Evolutionary conservation across 2,113 vertebrate genomes (phyloP).

Genomic region (Prunella fulvescens): DNA sequence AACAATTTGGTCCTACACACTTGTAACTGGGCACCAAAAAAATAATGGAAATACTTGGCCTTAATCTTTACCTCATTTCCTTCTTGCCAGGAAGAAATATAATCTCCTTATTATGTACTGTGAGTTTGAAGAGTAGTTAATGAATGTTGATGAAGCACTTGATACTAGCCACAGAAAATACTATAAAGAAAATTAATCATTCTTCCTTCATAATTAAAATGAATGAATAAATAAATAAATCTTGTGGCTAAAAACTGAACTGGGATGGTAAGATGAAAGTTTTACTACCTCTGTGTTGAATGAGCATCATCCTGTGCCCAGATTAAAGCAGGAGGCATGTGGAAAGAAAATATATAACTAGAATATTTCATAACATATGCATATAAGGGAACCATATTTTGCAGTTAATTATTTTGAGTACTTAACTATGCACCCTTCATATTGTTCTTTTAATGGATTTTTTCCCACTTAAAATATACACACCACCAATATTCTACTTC

Average conservation of each 20-base stretch:
- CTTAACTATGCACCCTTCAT: not conserved
- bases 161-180: not conserved
- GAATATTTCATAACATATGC: not conserved
- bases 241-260: not conserved
- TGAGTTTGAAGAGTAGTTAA: not conserved
- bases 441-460: not conserved
- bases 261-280: not conserved
- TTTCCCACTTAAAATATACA: not conserved
- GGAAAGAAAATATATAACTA: slow-evolving; percentile 17
- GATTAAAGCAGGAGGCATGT: slow-evolving; percentile 13
- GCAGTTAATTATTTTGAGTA: not conserved
- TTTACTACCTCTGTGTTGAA: slow-evolving; percentile 17
- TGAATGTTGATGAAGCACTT: not conserved
- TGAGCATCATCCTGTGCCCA: not conserved
- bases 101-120: not conserved
- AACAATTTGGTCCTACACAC: not conserved
- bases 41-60: not conserved
- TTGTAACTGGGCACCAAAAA: not conserved
- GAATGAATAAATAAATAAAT: not conserved
- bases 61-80: not conserved
- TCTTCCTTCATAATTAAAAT: not conserved
- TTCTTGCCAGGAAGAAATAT: not conserved
- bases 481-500: not conserved
- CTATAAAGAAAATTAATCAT: not conserved
- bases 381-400: not conserved